A percentile compares a stretch with the other conserved stretches of the same genome.
Evolutionary conservation across 2,797 vertebrate species (phyloP).

Genomic region (Anniella stebbinsi): DNA sequence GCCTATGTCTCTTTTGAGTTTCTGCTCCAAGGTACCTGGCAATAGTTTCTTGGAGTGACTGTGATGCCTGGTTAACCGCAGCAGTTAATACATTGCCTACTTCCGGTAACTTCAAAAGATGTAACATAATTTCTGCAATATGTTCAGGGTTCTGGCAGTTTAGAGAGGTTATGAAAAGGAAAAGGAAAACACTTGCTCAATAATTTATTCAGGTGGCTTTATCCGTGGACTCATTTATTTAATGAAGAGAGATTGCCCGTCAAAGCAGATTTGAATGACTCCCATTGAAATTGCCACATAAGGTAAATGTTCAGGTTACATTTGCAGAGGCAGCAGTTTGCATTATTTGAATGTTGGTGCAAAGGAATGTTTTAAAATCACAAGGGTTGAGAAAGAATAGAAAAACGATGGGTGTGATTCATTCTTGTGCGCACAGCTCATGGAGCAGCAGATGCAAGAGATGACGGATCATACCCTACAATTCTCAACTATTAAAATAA

Average conservation of each 20-base stretch:
- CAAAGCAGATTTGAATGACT: slow-evolving; percentile 13
- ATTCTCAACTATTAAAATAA: neutral
- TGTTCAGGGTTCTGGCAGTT: neutral
- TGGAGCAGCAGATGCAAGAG: neutral
- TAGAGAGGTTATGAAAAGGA: neutral
- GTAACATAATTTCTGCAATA: neutral
- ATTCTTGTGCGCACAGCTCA: neutral
- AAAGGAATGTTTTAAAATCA: slow-evolving; percentile 14
- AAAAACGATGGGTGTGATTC: neutral
- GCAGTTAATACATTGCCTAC: neutral
- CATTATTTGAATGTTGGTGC: neutral
- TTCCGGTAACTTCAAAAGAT: slow-evolving; percentile 17
- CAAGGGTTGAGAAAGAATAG: neutral
- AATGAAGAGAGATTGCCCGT: slow-evolving; percentile 21
- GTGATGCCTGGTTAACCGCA: slow-evolving; percentile 11
- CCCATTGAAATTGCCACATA: slow-evolving; percentile 1
- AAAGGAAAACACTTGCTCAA: neutral
- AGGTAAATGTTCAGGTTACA: slow-evolving; percentile 17
- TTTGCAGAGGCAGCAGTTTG: slow-evolving; percentile 18
- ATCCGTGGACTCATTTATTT: slow-evolving; percentile 5
- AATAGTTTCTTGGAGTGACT: neutral
- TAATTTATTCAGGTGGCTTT: slow-evolving; percentile 11
- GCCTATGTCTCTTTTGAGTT: neutral
- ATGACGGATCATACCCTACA: neutral
- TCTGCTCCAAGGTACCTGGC: neutral